Evolutionary conservation across 1,140 invertebrate genomes (phyloP).

Genomic region (Samia ricini): DNA sequence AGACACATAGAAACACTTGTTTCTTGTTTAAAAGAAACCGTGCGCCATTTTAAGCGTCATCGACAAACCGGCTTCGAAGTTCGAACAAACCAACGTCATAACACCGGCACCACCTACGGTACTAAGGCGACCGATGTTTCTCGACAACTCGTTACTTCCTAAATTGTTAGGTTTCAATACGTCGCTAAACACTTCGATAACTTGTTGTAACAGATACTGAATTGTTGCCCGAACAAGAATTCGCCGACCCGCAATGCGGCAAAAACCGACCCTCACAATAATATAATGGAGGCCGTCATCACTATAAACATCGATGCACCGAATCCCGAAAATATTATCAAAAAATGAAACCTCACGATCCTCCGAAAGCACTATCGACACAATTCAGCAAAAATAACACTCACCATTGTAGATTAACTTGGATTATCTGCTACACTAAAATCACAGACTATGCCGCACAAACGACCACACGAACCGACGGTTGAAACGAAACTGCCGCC

Average conservation of each 20-base stretch:
- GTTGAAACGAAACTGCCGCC: constrained; percentile 78
- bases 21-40: constrained; percentile 21
- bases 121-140: constrained; percentile 67
- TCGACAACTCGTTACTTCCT: constrained; percentile 22
- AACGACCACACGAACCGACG: constrained; percentile 76
- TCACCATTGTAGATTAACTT: constrained; percentile 80
- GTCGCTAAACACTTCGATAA: neutral
- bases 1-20: constrained; percentile 37
- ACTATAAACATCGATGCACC: constrained; percentile 75
- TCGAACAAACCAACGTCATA: constrained; percentile 50
- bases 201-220: neutral
- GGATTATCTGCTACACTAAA: constrained; percentile 78
- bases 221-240: constrained; percentile 17
- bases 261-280: constrained; percentile 77
- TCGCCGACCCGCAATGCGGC: constrained; percentile 72
- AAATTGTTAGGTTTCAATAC: neutral
- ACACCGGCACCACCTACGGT: constrained; percentile 66
- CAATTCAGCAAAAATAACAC: constrained; percentile 72
- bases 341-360: constrained; percentile 34
- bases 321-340: constrained; percentile 65
- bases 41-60: constrained; percentile 37
- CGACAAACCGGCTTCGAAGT: constrained; percentile 33
- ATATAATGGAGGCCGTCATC: constrained; percentile 77
- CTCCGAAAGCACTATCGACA: constrained; percentile 54
- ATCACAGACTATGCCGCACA: constrained; percentile 76